These are phyloP conservation scores for Apodemia duryi DNA, from an alignment of 2,888 invertebrate species.

Conservation along the genomic window DNA sequence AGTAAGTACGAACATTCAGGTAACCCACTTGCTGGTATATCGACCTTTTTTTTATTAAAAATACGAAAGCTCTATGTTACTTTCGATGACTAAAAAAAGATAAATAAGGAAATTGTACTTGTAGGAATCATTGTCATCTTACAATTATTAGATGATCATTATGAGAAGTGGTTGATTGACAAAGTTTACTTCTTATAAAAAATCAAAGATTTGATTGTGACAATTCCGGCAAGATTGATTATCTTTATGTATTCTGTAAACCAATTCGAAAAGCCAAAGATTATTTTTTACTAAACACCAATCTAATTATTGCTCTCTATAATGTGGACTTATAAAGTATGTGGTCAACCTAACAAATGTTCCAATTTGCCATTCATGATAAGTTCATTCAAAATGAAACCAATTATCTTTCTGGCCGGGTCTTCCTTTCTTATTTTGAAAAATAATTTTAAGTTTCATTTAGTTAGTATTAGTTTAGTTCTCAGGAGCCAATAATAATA, in stretches of 20 bases:
- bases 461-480: constrained; percentile 8
- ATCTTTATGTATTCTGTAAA: background rate
- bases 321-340: constrained; percentile 4
- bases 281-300: background rate
- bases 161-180: background rate
- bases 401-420: constrained; percentile 33
- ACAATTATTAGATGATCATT: background rate
- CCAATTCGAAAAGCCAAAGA: background rate
- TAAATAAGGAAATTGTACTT: background rate
- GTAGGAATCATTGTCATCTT: background rate
- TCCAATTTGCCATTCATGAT: background rate
- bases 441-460: background rate
- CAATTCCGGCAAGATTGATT: background rate
- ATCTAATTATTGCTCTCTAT: background rate
- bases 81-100: background rate
- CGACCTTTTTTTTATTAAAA: too few relatives aligned
- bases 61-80: background rate
- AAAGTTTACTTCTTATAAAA: background rate
- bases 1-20: too few relatives aligned
- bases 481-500: background rate
- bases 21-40: too few relatives aligned
- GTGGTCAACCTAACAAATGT: constrained; percentile 3
- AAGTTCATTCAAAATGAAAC: background rate
- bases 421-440: constrained; percentile 42
- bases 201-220: background rate